phyloP scores from a whole-genome alignment of 1,140 invertebrate species.

The Zaprionus nigranus region DNA sequence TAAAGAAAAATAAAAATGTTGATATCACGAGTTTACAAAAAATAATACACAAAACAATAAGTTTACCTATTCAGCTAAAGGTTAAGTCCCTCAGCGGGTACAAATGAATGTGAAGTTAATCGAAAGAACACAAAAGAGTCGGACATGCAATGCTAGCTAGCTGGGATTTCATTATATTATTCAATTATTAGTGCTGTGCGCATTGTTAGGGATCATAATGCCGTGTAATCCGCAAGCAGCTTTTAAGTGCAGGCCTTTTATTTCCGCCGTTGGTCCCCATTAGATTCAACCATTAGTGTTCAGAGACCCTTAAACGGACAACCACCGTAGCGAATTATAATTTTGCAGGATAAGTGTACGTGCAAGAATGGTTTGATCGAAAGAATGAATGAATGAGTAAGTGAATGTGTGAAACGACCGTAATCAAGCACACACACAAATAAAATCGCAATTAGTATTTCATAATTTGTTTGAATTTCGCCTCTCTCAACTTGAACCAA shows the following conservation, averaged over 20 bases:
- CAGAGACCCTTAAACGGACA: constrained; percentile 50
- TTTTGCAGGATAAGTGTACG: constrained; percentile 49
- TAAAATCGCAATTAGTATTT: constrained; percentile 78
- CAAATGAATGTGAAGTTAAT: not conserved
- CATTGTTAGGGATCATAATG: constrained; percentile 69
- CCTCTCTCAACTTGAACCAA: constrained; percentile 8
- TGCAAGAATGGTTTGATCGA: constrained; percentile 9
- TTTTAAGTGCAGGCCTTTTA: constrained; percentile 77
- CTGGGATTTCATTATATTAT: constrained; percentile 68
- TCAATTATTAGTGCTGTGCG: constrained; percentile 70
- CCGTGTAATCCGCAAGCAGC: constrained; percentile 71
- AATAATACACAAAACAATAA: not conserved
- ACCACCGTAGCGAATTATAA: constrained; percentile 55
- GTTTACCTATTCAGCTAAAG: not conserved
- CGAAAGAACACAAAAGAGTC: not conserved
- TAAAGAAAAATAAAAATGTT: constrained; percentile 16
- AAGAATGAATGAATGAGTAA: constrained; percentile 10
- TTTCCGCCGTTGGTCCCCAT: constrained; percentile 62
- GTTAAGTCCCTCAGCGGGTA: not conserved
- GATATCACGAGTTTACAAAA: constrained; percentile 23
- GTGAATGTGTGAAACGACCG: constrained; percentile 37
- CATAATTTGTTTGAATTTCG: constrained; percentile 75
- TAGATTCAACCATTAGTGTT: constrained; percentile 52
- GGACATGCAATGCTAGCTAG: not conserved
- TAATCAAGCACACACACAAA: constrained; percentile 42